Conservation (phyloP, 2,797 vertebrate species). For the Rhinogobio ventralis region DNA sequence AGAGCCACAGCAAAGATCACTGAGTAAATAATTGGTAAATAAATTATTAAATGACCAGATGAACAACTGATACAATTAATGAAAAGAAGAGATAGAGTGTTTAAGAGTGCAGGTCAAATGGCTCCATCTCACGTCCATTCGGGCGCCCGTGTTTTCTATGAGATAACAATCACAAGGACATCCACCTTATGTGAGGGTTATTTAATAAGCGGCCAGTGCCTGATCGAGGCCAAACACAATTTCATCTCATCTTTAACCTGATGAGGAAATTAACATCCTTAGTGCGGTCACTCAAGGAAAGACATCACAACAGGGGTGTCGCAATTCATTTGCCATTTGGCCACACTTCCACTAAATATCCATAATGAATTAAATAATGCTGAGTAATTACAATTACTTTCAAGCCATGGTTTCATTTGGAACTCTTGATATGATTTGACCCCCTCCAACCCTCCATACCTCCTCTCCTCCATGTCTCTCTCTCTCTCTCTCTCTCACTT, state of each 20-base stretch:
- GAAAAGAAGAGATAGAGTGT: neutral
- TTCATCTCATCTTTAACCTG: conserved; percentile 71
- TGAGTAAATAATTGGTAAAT: neutral
- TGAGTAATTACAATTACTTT: conserved; percentile 79
- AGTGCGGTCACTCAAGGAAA: conserved; percentile 73
- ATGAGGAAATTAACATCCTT: conserved; percentile 77
- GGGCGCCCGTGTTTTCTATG: neutral
- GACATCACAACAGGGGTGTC: conserved; percentile 68
- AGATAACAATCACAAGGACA: conserved; percentile 45
- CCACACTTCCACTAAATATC: conserved; percentile 76
- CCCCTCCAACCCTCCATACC: conserved; percentile 63
- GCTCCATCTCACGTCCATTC: conserved; percentile 18
- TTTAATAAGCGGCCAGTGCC: conserved; percentile 48
- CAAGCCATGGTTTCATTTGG: conserved; percentile 77
- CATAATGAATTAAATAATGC: conserved; percentile 82
- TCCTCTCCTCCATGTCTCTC: conserved; percentile 12
- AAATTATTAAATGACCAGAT: neutral
- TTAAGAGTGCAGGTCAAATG: neutral
- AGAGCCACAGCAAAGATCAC: neutral
- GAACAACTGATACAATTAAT: neutral
- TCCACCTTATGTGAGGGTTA: conserved; percentile 45
- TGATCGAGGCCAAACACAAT: conserved; percentile 48
- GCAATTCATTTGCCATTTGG: conserved; percentile 78
- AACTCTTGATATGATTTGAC: conserved; percentile 81
- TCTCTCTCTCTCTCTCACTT: conserved; percentile 4